A percentile compares a stretch with the other conserved stretches of the same genome.
phyloP scores from a whole-genome alignment of 2,113 vertebrate species.

The Gambusia holbrooki region DNA sequence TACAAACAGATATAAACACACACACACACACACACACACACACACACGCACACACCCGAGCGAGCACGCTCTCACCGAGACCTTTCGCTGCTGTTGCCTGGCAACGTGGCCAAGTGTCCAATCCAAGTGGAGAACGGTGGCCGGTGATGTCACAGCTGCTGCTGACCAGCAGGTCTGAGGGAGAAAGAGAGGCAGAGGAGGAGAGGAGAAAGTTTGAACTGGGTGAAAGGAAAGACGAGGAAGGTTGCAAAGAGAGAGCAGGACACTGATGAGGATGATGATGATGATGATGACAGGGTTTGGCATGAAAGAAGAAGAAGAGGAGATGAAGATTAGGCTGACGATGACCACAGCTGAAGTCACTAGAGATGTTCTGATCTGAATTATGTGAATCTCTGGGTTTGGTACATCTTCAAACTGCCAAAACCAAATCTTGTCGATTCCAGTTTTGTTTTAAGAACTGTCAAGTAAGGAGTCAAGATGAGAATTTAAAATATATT shows the following conservation, averaged over 20 bases:
- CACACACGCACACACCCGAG: slow-evolving; percentile 10
- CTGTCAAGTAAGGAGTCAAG: neutral
- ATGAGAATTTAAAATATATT: neutral
- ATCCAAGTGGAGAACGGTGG: slow-evolving; percentile 81
- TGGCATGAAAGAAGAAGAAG: slow-evolving; percentile 22
- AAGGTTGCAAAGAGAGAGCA: slow-evolving; percentile 27
- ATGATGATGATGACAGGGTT: slow-evolving; percentile 51
- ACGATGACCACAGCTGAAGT: neutral
- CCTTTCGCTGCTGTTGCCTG: slow-evolving; percentile 86
- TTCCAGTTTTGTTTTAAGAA: neutral
- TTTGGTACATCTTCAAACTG: neutral
- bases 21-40: slow-evolving; percentile 39
- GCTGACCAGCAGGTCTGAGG: slow-evolving; percentile 80
- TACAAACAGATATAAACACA: slow-evolving; percentile 78
- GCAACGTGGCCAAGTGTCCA: slow-evolving; percentile 84
- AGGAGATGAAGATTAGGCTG: neutral
- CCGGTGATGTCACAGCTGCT: slow-evolving; percentile 84
- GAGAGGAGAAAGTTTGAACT: slow-evolving; percentile 69
- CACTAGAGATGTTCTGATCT: neutral
- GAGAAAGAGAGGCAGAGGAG: slow-evolving; percentile 44
- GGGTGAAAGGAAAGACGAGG: slow-evolving; percentile 11
- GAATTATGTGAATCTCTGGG: neutral
- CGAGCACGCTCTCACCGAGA: slow-evolving; percentile 74
- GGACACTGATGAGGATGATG: slow-evolving; percentile 50
- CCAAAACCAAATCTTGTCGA: neutral